These are phyloP conservation scores for Platichthys stellatus DNA, from an alignment of 2,113 vertebrate genomes.

Conservation along the genomic window DNA sequence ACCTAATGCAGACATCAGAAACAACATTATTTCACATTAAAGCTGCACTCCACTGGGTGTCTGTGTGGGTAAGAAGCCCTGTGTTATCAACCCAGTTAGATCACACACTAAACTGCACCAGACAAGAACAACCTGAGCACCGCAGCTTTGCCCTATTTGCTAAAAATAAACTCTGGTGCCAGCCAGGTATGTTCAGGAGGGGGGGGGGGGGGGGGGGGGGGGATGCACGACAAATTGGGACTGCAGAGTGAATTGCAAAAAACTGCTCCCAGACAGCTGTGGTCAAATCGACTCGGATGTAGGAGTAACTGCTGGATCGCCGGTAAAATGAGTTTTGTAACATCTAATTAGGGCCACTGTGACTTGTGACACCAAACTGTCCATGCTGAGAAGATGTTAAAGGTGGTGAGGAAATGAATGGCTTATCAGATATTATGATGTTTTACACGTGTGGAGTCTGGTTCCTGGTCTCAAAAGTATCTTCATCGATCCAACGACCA, in stretches of 20 bases:
- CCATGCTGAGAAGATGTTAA: too few relatives aligned
- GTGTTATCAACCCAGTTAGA: conserved; percentile 41
- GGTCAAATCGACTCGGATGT: background rate
- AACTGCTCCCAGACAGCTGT: background rate
- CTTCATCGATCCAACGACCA: background rate
- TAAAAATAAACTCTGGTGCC: conserved; percentile 46
- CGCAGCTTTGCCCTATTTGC: conserved; percentile 45
- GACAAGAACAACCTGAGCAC: conserved; percentile 8
- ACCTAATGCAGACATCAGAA: conserved; percentile 5
- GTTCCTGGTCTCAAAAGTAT: background rate
- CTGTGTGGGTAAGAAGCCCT: background rate
- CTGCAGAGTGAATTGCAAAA: conserved; percentile 1
- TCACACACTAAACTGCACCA: conserved; percentile 13
- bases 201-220: background rate
- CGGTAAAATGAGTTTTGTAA: background rate
- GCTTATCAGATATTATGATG: background rate
- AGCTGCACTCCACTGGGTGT: conserved; percentile 21
- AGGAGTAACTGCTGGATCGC: background rate
- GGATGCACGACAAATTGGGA: background rate
- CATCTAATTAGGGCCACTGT: too few relatives aligned
- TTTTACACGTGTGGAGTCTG: too few relatives aligned
- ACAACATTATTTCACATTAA: background rate
- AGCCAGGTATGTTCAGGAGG: conserved; percentile 13
- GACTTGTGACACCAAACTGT: too few relatives aligned
- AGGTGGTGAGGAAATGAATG: background rate